Percentiles rank a stretch among this genome's conserved stretches.
Evolutionary conservation across 1,140 invertebrate genomes (phyloP).

Genomic region (Diachasma alloeum): DNA sequence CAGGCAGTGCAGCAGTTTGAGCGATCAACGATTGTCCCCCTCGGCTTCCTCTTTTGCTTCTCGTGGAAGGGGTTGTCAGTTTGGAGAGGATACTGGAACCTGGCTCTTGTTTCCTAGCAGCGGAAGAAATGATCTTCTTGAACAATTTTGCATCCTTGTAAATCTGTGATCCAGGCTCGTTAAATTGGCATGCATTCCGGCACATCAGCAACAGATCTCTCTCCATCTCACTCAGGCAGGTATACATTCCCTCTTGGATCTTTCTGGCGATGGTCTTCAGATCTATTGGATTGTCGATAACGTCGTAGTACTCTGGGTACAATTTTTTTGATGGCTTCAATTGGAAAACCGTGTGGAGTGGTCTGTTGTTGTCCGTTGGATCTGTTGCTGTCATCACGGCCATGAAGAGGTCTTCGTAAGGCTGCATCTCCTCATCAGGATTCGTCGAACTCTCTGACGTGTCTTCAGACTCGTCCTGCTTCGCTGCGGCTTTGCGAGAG

Average conservation of each 20-base stretch:
- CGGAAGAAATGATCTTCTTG: slow-evolving; percentile 75
- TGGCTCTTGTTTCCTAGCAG: slow-evolving; percentile 62
- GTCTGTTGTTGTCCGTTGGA: slow-evolving; percentile 80
- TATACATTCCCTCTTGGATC: slow-evolving; percentile 86
- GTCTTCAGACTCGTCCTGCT: slow-evolving; percentile 69
- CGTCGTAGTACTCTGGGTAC: slow-evolving; percentile 97
- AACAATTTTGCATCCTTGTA: slow-evolving; percentile 94
- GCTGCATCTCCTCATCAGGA: slow-evolving; percentile 74
- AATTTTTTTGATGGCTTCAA: slow-evolving; percentile 89
- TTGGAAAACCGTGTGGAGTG: slow-evolving; percentile 86
- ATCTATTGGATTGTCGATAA: slow-evolving; percentile 96
- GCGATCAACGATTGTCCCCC: slow-evolving; percentile 62
- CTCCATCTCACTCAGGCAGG: slow-evolving; percentile 83
- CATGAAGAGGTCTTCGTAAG: slow-evolving; percentile 82
- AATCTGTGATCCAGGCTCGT: slow-evolving; percentile 95
- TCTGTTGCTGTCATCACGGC: slow-evolving; percentile 82
- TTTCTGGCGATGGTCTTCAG: slow-evolving; percentile 91
- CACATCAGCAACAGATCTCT: slow-evolving; percentile 91
- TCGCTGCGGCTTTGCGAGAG: slow-evolving; percentile 59
- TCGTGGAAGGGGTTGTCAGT: slow-evolving; percentile 58
- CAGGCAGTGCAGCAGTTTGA: slow-evolving; percentile 61
- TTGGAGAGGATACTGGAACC: slow-evolving; percentile 46
- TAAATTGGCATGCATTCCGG: slow-evolving; percentile 95
- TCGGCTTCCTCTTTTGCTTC: slow-evolving; percentile 65
- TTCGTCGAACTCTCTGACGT: slow-evolving; percentile 77